phyloP scores from a whole-genome alignment of 2,797 vertebrate species.

The Octomys mimax region DNA sequence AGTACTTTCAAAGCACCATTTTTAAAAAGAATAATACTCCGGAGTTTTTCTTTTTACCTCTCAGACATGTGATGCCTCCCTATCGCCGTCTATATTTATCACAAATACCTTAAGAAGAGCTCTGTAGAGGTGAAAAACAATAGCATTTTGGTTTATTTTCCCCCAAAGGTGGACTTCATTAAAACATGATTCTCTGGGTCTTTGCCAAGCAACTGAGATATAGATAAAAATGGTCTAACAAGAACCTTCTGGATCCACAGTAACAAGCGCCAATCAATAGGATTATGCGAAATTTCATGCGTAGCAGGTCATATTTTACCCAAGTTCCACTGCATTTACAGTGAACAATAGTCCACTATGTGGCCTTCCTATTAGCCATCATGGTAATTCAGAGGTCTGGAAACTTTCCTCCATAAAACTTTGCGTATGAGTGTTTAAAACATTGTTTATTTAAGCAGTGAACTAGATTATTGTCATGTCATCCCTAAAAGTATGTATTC shows the following conservation, averaged over 20 bases:
- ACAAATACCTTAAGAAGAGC: constrained; percentile 27
- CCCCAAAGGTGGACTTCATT: constrained; percentile 77
- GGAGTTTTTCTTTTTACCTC: not conserved
- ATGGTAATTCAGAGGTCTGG: not conserved
- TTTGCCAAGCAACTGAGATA: constrained; percentile 79
- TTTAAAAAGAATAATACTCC: not conserved
- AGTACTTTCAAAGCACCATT: constrained; percentile 7
- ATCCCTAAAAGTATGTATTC: not conserved
- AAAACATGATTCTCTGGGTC: constrained; percentile 70
- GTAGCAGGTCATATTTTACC: constrained; percentile 81
- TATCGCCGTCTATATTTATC: constrained; percentile 39
- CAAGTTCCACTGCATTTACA: constrained; percentile 77
- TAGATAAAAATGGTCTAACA: constrained; percentile 80
- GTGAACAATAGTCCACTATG: constrained; percentile 78
- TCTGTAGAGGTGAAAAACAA: constrained; percentile 72
- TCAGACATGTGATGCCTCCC: constrained; percentile 23
- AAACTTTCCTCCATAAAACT: not conserved
- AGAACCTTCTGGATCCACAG: constrained; percentile 81
- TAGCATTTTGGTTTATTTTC: constrained; percentile 68
- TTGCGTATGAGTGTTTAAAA: not conserved
- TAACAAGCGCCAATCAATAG: constrained; percentile 80
- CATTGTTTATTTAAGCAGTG: constrained; percentile 43
- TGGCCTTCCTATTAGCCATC: constrained; percentile 12
- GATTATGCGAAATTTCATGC: constrained; percentile 83
- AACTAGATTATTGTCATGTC: constrained; percentile 39